Evolutionary conservation across 2,797 vertebrate species (phyloP), one percentile per base, ranked within the genome.

Genomic region (Momotus momota): DNA sequence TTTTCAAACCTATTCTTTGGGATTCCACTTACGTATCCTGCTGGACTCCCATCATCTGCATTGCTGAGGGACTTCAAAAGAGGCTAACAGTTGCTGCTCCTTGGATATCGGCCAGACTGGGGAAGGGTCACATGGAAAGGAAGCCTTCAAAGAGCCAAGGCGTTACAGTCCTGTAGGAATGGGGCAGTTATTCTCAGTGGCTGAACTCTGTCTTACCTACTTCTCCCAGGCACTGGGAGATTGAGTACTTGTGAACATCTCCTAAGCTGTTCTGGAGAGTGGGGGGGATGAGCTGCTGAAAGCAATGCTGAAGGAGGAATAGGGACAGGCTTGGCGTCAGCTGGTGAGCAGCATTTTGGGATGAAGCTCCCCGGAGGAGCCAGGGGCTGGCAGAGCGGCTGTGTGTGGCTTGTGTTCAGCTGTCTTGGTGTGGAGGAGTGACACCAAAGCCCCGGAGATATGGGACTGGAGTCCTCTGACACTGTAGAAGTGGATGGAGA

Each of bases 181-280:
- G 38, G 10, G 6, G 10, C 66, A 40, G 18, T 61, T 87, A 8
- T 29, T 87, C 43, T 33, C 35, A 43, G 8, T 8, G 58, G 33
- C 33, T 70, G 41, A 45, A 62, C 25, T 26, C 41, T 12, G 26
- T 51, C 25, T 62, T 13, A 16, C 14, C 69, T 52, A 3, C 25
- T 74, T 74, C 48, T 14, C 38, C 35, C 35, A 16, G n/a, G 3
- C 7, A 2, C 9, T 15, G 35, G 49, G 41, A 26, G 4, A 16
- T 7, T 0, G 0, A n/a, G 25, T 29, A 1, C 45, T 54, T 41
- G 72, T n/a, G 52, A 60, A 48, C 41, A 41, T 61, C 35, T 10
- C 41, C 23, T 0, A 0, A 12, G 41, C 41, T 41, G 46, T 41
- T 12, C 55, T 18, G 22, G 0, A 10, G 26, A 26, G 49, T 25